These are phyloP conservation scores for Lucifuga dentata DNA, from an alignment of 2,113 vertebrate genomes.

Conservation along the genomic window DNA sequence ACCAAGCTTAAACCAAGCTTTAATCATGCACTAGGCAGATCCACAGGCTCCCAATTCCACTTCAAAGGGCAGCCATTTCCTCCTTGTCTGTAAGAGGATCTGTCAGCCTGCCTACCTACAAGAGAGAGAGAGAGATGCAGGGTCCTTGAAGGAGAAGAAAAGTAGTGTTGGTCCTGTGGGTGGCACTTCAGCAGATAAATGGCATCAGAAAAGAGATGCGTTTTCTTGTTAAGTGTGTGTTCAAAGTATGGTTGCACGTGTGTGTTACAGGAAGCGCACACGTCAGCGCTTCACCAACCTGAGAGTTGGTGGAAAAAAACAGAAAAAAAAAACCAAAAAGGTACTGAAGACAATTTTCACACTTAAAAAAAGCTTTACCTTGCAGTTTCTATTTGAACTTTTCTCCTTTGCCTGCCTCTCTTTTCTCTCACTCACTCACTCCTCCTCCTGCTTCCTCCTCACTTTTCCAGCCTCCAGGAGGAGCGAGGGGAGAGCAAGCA, in stretches of 20 bases:
- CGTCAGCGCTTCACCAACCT: conserved; percentile 62
- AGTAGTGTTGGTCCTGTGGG: conserved; percentile 52
- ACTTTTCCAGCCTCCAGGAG: conserved; percentile 61
- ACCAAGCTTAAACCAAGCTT: too few relatives aligned
- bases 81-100: conserved; percentile 75
- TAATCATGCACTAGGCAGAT: conserved; percentile 81
- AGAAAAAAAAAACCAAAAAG: conserved; percentile 26
- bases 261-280: conserved; percentile 29
- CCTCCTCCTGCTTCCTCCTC: conserved; percentile 33
- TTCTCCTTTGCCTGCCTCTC: conserved; percentile 38
- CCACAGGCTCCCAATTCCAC: conserved; percentile 79
- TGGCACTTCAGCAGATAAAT: conserved; percentile 68
- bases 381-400: conserved; percentile 73
- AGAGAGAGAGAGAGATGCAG: conserved; percentile 28
- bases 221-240: conserved; percentile 66
- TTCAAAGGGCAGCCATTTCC: conserved; percentile 82
- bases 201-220: conserved; percentile 31
- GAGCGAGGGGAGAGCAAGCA: conserved; percentile 50
- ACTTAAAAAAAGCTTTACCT: conserved; percentile 67
- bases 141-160: conserved; percentile 50
- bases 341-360: conserved; percentile 55
- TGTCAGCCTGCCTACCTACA: conserved; percentile 72
- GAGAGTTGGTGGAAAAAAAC: conserved; percentile 28
- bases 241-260: conserved; percentile 42
- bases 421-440: conserved; percentile 33